Evolutionary conservation across 2,113 vertebrate species (phyloP).

Genomic region (Corythoichthys intestinalis): DNA sequence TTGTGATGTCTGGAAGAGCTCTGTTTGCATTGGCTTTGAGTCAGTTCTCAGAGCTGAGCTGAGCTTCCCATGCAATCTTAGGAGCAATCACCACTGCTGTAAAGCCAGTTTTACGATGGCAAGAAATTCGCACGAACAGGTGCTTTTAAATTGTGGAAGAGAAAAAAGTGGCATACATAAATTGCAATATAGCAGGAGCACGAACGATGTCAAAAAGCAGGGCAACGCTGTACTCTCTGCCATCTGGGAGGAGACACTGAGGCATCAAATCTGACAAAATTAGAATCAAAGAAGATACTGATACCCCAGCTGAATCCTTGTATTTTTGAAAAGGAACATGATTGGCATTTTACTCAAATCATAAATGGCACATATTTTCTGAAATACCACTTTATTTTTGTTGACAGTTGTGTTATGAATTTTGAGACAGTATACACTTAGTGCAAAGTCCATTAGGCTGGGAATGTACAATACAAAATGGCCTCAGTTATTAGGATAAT

Average conservation of each 20-base stretch:
- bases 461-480: slow-evolving; percentile 26
- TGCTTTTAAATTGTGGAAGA: no score
- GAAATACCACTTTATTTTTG: not conserved
- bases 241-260: not conserved
- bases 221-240: not conserved
- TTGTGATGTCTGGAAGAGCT: no score
- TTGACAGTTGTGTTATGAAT: slow-evolving; percentile 17
- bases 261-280: not conserved
- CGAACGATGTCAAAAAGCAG: no score
- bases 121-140: no score
- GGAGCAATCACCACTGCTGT: no score
- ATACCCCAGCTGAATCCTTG: not conserved
- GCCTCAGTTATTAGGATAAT: slow-evolving; percentile 1
- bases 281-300: not conserved
- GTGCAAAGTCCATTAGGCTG: not conserved
- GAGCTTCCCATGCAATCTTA: no score
- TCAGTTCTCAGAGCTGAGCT: no score
- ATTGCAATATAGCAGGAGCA: no score
- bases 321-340: not conserved
- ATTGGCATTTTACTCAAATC: not conserved
- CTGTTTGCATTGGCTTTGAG: no score
- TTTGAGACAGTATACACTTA: slow-evolving; percentile 3
- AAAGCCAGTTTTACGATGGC: no score
- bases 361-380: not conserved
- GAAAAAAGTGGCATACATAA: no score